phyloP scores from a whole-genome alignment of 2,113 vertebrate species.

The Psittacus erithacus region DNA sequence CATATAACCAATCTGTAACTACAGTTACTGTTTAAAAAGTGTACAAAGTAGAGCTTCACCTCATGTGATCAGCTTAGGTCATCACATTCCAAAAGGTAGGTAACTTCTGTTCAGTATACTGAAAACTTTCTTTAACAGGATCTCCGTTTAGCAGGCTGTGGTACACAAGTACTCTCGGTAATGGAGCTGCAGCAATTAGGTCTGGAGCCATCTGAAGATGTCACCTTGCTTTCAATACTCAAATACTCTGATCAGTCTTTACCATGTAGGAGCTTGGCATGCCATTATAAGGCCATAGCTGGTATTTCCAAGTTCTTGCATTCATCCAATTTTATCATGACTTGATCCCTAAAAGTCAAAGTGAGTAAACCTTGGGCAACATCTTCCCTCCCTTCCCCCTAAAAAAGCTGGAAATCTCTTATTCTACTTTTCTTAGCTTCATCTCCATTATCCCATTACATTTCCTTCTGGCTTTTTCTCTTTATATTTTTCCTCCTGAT shows the following conservation, averaged over 20 bases:
- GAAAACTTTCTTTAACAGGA: not conserved
- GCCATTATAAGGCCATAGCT: not conserved
- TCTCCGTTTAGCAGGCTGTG: not conserved
- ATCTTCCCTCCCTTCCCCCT: fast-evolving
- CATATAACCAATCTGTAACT: not conserved
- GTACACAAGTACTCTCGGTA: not conserved
- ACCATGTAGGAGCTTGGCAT: not conserved
- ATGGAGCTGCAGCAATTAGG: not conserved
- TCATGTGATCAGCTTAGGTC: not conserved
- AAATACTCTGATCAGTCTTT: not conserved
- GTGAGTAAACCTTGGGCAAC: not conserved
- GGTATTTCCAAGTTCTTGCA: not conserved
- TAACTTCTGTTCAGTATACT: not conserved
- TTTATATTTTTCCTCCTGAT: not conserved
- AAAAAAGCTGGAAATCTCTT: not conserved
- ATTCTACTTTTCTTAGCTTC: not conserved
- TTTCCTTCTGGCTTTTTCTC: not conserved
- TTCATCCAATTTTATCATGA: not conserved
- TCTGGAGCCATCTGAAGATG: not conserved
- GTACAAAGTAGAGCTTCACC: not conserved
- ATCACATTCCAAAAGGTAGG: not conserved
- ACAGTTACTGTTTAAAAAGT: not conserved
- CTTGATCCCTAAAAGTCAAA: not conserved
- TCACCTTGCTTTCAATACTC: not conserved
- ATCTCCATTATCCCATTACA: not conserved